These are phyloP conservation scores for Hydraecia micacea DNA, from an alignment of 2,888 invertebrate genomes.

Conservation along the genomic window DNA sequence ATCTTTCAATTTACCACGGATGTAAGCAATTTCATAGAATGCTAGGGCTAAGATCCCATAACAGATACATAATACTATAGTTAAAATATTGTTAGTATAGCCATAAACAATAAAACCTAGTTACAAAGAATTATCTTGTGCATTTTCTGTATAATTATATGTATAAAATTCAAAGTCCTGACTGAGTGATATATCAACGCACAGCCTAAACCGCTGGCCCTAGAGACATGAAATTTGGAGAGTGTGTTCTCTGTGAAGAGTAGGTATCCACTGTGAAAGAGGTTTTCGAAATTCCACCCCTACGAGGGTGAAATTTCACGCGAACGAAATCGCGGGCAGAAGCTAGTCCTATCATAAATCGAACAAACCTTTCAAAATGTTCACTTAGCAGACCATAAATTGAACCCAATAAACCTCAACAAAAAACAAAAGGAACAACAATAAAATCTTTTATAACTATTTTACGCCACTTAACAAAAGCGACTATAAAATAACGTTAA, in stretches of 20 bases:
- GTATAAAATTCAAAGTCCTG: no score
- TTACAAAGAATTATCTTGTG: neutral
- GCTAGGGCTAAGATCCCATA: no score
- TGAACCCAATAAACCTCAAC: slow-evolving; percentile 22
- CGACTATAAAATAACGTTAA: slow-evolving; percentile 51
- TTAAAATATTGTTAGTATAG: neutral
- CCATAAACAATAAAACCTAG: neutral
- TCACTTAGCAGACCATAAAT: slow-evolving; percentile 17
- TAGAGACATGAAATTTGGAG: no score
- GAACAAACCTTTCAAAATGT: neutral
- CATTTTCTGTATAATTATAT: no score
- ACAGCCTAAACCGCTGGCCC: no score
- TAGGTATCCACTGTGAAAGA: no score
- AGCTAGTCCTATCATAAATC: slow-evolving; percentile 2
- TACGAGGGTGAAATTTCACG: no score
- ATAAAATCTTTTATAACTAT: slow-evolving; percentile 45
- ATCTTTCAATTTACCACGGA: neutral
- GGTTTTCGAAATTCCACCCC: no score
- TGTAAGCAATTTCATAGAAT: neutral
- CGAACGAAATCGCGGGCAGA: no score
- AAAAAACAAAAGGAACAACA: slow-evolving; percentile 21
- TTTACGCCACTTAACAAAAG: slow-evolving; percentile 42
- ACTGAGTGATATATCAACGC: no score
- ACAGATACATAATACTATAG: neutral
- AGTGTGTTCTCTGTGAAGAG: no score